A percentile compares a stretch with the other conserved stretches of the same genome.
These are phyloP conservation scores for Trissolcus brochymenae DNA, from an alignment of 2,888 invertebrate species.

Conservation along the genomic window DNA sequence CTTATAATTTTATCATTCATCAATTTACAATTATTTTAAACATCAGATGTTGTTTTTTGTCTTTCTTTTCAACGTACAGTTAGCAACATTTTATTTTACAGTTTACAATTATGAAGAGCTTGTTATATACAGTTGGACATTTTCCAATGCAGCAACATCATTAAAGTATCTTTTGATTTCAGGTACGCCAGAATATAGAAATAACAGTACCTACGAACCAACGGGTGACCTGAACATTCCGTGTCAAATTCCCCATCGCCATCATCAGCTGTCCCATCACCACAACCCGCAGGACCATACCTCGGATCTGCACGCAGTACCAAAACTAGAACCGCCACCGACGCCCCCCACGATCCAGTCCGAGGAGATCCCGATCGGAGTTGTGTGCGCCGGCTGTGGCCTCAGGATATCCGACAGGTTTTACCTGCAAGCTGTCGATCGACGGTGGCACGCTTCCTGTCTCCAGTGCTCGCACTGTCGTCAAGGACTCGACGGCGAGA, in stretches of 20 bases:
- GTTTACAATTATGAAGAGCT: too few relatives aligned
- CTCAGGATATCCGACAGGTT: conserved; percentile 90
- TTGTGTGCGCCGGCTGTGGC: conserved; percentile 92
- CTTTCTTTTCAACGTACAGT: too few relatives aligned
- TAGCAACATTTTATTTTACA: too few relatives aligned
- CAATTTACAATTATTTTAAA: too few relatives aligned
- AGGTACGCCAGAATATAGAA: conserved; percentile 72
- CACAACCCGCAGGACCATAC: conserved; percentile 65
- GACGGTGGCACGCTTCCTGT: conserved; percentile 95
- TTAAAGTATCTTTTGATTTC: conserved; percentile 5
- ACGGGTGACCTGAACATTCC: conserved; percentile 71
- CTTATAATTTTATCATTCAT: too few relatives aligned
- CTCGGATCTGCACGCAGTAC: conserved; percentile 77
- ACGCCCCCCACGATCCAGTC: conserved; percentile 72
- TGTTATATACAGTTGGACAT: too few relatives aligned
- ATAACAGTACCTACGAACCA: conserved; percentile 68
- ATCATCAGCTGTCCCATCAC: conserved; percentile 67
- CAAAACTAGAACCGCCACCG: conserved; percentile 78
- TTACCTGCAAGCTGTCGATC: conserved; percentile 93
- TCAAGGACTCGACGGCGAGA: conserved; percentile 91
- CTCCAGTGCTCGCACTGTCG: conserved; percentile 94
- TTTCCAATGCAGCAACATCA: neutral
- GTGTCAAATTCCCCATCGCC: conserved; percentile 71
- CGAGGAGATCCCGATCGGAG: conserved; percentile 77
- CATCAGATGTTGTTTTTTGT: too few relatives aligned